A percentile compares a stretch with the other conserved stretches of the same genome.
These are phyloP conservation scores for Carcharodon carcharias DNA, from an alignment of 2,797 vertebrate species.

Conservation along the genomic window DNA sequence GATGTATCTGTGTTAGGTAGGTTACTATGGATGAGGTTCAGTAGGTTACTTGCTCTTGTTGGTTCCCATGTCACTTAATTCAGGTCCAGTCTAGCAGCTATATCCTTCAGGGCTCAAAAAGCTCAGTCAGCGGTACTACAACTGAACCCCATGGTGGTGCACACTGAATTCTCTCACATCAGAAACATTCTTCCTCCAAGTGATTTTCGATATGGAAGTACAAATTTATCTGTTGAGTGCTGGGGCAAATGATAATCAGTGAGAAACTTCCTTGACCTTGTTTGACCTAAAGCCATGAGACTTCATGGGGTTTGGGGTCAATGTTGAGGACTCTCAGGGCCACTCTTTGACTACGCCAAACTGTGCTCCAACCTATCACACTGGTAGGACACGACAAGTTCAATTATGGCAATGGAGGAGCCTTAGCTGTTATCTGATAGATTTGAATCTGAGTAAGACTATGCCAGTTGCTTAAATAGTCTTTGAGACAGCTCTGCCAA, in stretches of 20 bases:
- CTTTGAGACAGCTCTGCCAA: not conserved
- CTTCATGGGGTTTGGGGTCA: not conserved
- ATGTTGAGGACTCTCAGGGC: not conserved
- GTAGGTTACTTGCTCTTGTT: not conserved
- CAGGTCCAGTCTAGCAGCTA: not conserved
- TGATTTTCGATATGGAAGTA: not conserved
- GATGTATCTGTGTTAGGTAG: not conserved
- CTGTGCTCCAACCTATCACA: not conserved
- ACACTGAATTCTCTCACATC: not conserved
- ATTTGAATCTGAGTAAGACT: not conserved
- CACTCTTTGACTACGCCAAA: not conserved
- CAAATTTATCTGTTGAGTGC: not conserved
- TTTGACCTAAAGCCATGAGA: not conserved
- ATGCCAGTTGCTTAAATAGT: not conserved
- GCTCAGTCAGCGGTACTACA: not conserved
- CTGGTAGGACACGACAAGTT: not conserved
- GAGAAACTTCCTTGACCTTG: not conserved
- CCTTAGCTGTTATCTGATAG: not conserved
- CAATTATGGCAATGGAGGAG: not conserved
- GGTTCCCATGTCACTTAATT: not conserved
- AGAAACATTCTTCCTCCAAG: not conserved
- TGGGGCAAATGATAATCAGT: not conserved
- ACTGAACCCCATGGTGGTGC: not conserved
- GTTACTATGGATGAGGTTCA: not conserved
- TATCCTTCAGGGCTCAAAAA: not conserved